Conservation (phyloP, 2,888 invertebrate genomes). For the Spicauda simplicius region DNA sequence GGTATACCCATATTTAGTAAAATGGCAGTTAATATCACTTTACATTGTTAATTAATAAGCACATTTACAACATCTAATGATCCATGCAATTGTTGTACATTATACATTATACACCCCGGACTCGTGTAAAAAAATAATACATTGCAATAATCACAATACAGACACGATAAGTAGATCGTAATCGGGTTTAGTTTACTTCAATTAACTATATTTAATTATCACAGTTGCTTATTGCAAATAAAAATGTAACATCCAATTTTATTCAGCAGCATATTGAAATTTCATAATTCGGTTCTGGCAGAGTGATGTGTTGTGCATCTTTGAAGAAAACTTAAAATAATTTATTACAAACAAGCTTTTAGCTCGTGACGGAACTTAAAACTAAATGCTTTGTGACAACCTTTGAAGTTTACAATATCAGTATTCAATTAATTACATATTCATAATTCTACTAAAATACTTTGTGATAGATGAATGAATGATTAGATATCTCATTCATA, state of each 20-base stretch:
- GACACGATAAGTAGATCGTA: slow-evolving; percentile 48
- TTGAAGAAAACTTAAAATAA: slow-evolving; percentile 30
- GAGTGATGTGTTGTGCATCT: slow-evolving; percentile 27
- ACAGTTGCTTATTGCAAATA: slow-evolving; percentile 76
- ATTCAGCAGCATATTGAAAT: slow-evolving; percentile 18
- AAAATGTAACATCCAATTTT: slow-evolving; percentile 45
- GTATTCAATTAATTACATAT: slow-evolving; percentile 18
- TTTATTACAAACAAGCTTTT: slow-evolving; percentile 49
- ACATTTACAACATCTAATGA: slow-evolving; percentile 49
- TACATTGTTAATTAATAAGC: slow-evolving; percentile 53
- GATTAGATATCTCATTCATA: slow-evolving; percentile 21
- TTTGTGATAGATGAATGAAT: slow-evolving; percentile 38
- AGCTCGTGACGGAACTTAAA: slow-evolving; percentile 59
- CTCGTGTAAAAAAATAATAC: slow-evolving; percentile 37
- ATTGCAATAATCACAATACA: slow-evolving; percentile 43
- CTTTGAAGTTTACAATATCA: slow-evolving; percentile 25
- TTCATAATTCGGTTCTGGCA: slow-evolving; percentile 27
- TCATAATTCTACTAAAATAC: slow-evolving; percentile 37
- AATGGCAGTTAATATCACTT: slow-evolving; percentile 79
- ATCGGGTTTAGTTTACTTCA: slow-evolving; percentile 50
- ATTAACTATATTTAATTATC: slow-evolving; percentile 70
- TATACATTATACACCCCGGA: slow-evolving; percentile 18
- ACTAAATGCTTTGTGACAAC: slow-evolving; percentile 66
- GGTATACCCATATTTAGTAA: slow-evolving; percentile 50
- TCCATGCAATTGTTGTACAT: slow-evolving; percentile 39